These are phyloP conservation scores for Sialia sialis DNA, from an alignment of 2,113 vertebrate genomes.

Conservation along the genomic window DNA sequence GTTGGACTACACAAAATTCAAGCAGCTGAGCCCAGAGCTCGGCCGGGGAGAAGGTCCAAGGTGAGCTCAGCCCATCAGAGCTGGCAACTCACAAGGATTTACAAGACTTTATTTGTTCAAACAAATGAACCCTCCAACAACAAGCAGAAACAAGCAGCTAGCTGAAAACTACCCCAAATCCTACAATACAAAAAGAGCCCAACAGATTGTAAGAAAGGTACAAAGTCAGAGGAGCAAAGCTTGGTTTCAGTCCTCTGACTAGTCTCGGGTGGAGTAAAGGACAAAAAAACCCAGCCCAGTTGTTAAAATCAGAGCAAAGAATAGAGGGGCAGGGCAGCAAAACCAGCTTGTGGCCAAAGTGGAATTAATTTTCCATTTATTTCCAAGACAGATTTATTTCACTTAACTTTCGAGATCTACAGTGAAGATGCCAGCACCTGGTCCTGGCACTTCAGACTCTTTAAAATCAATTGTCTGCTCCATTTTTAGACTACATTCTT, in stretches of 20 bases:
- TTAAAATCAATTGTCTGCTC: background rate
- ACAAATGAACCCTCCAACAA: background rate
- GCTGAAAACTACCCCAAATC: background rate
- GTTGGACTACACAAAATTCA: background rate
- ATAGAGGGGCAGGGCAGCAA: fast-evolving
- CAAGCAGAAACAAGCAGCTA: background rate
- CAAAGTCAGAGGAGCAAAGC: background rate
- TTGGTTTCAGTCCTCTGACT: background rate
- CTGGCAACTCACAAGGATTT: background rate
- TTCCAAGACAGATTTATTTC: background rate
- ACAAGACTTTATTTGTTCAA: background rate
- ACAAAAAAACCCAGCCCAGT: background rate
- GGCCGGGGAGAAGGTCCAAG: background rate
- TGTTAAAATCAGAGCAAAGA: background rate
- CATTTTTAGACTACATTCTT: background rate
- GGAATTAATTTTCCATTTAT: background rate
- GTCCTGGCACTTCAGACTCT: background rate
- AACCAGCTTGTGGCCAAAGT: background rate
- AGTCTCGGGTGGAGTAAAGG: background rate
- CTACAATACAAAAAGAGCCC: fast-evolving
- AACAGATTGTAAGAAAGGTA: background rate
- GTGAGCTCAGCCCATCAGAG: background rate
- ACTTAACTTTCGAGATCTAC: background rate
- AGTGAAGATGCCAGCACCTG: background rate
- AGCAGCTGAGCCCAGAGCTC: background rate